Evolutionary conservation across 2,797 vertebrate species (phyloP), one percentile per base, ranked within the genome.

Genomic region (Meda fulgida): DNA sequence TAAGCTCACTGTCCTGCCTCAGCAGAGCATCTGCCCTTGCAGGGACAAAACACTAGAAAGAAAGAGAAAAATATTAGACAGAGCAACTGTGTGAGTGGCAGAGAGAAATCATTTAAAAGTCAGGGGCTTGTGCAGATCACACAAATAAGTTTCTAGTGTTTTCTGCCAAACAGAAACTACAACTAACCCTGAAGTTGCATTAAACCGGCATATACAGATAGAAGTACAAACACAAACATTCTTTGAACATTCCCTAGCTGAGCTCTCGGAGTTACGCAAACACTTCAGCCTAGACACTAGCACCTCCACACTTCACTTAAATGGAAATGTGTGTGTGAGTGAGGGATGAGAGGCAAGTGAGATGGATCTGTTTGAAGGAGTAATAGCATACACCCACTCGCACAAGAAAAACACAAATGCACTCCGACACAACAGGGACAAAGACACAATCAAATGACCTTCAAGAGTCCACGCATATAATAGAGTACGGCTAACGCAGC

Each of bases 1-100:
- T 95, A 89, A 99, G 93, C 86, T 97, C 95, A 88, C 94, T 95
- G 87, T 96, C 94, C 87, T 93, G 93, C 89, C 93, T 96, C 92
- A 95, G 90, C 89, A 97, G 88, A 73, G 92, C 91, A 92, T 96
- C 96, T 16, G 95, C 96, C 88, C 94, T 92, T 11, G 92, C 40
- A 2, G 97, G 96, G 87, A 97, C 87, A 92, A 98, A 97, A 93
- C 95, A 96, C 95, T 96, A 91, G 43, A 43, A 43, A 13, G 36
- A 65, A 51, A 73, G 26, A 83, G 40, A 79, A 76, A 71, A 73
- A 34, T 34, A 75, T 81, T 53, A 84, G 29, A 65, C 21, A 7
- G 23, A 72, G 67, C 21, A 53, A 53, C 72, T 18, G 13, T 53
- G 75, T 23, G 71, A 65, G 70, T 66, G 29, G 76, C 48, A 10